phyloP scores from a whole-genome alignment of 2,113 vertebrate genomes.

The Rhipidura dahli region DNA sequence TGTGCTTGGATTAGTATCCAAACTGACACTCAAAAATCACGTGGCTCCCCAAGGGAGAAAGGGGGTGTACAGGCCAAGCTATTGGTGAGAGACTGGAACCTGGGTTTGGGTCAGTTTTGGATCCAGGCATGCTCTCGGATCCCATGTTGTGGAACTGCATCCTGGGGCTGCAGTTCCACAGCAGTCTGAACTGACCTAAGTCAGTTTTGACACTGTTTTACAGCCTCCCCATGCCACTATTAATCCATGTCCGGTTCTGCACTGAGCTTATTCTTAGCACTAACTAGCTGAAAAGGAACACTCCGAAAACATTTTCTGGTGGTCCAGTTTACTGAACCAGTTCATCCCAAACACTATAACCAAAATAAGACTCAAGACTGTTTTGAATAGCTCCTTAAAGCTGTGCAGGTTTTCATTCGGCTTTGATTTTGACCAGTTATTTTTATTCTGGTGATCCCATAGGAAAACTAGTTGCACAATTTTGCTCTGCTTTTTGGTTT shows the following conservation, averaged over 20 bases:
- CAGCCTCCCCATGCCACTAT: fast-evolving
- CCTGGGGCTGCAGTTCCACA: background rate
- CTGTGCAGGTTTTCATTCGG: background rate
- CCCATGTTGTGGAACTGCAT: no score
- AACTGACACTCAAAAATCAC: background rate
- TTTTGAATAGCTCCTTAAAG: background rate
- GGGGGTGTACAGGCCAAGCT: background rate
- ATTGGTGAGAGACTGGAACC: background rate
- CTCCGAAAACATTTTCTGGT: no score
- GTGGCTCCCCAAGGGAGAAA: background rate
- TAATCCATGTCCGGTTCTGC: background rate
- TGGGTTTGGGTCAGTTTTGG: background rate
- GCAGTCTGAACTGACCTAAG: fast-evolving
- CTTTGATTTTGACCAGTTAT: background rate
- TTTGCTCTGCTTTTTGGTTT: background rate
- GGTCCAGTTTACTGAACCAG: background rate
- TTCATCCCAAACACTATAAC: background rate
- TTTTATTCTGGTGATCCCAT: background rate
- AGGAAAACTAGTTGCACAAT: background rate
- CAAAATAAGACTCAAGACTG: background rate
- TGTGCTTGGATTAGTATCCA: background rate
- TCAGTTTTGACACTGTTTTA: background rate
- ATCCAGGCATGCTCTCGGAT: background rate
- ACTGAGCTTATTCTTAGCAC: background rate
- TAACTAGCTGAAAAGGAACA: background rate